Evolutionary conservation across 2,888 invertebrate species (phyloP), one percentile per base, ranked within the genome.

Genomic region (Tridacna crocea): DNA sequence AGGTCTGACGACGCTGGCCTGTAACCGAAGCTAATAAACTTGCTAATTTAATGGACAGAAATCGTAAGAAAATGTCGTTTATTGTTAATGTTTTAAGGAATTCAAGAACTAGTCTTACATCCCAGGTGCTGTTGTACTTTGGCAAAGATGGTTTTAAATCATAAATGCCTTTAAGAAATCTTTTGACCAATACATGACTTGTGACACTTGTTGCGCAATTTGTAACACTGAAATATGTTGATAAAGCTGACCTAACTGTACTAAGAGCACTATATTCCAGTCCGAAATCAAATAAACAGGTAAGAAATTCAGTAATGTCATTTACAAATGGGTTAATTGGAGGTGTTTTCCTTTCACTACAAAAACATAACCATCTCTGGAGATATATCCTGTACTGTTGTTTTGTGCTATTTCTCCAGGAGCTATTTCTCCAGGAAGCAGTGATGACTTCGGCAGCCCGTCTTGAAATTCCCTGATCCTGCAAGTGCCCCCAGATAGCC

Each of bases 291-390:
- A 61, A 63, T 13, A 74, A 47, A 13, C 22, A 10, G 19, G 73
- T 22, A 24, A 74, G 24, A 22, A 74, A 46, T 46, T 74, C n/a
- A 22, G 46, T 61, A 17, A 74, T 55, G 10, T 74, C 74, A 47
- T 58, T 74, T 19, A 26, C 63, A 63, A 26, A 26, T 63, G 63
- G 48, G 27, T n/a, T 36, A 36, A 36, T 36, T 36, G 36, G 36
- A 36, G 36, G 36, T 36, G 36, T 36, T 36, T 36, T 36, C 47
- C 19, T 27, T 72, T 80, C 72, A 83, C 77, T 11, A 78, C 80
- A 80, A 84, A 80, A 84, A n/a, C 46, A 63, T 65, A 81, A 19
- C 81, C 60, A 36, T 17, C 72, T 19, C 77, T 81, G 76, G 4
- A 26, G 36, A 36, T 36, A 36, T 36, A 60, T 36, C 79, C 82